Evolutionary conservation across 2,113 vertebrate species (phyloP).

Genomic region (Pundamilia nyererei): DNA sequence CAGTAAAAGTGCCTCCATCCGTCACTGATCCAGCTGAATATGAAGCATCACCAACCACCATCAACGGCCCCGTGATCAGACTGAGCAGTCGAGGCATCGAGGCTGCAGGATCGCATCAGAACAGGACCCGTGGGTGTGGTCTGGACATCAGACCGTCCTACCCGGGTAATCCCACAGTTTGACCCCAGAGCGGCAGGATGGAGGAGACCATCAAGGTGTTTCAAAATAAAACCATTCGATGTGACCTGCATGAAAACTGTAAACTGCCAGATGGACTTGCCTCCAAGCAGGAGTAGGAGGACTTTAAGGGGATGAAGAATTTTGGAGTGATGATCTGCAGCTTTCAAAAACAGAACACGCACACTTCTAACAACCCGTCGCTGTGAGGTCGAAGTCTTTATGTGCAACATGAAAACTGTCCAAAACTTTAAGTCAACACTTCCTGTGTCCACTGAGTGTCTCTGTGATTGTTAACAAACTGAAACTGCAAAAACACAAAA

Average conservation of each 20-base stretch:
- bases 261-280: accelerated
- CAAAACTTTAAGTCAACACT: accelerated
- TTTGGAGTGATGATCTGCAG: neutral
- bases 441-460: neutral
- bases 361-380: neutral
- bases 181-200: neutral
- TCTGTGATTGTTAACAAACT: neutral
- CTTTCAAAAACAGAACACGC: neutral
- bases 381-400: neutral
- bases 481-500: neutral
- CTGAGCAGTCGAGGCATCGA: neutral
- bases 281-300: accelerated
- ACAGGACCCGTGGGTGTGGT: accelerated
- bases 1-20: accelerated
- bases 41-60: neutral
- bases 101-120: neutral
- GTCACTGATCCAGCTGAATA: neutral
- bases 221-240: neutral
- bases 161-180: neutral
- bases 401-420: neutral
- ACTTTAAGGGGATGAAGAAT: accelerated
- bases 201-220: neutral
- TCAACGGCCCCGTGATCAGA: neutral
- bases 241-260: neutral
- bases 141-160: neutral